Evolutionary conservation across 2,888 invertebrate species (phyloP), one percentile per base, ranked within the genome.

Genomic region (Craniophora ligustri): DNA sequence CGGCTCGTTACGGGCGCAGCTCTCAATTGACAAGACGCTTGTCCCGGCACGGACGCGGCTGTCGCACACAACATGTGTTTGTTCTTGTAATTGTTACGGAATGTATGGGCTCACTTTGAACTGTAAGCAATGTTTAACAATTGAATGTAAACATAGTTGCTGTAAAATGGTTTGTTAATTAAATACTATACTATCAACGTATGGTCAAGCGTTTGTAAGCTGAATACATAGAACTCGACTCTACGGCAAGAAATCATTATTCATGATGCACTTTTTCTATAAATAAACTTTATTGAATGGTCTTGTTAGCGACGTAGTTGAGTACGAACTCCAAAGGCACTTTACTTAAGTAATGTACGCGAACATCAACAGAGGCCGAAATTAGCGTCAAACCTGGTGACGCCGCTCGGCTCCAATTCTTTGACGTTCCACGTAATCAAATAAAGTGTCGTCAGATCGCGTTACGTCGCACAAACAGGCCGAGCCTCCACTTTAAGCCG

Each of bases 391-490:
- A 32, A n/a, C 44, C 45, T 15, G 31, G 36, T 32, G 53, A 32
- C 31, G 28, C 31, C 23, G 15, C 35, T 13, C 49, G 34, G 38
- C 51, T 60, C 16, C 49, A 13, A 47, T 65, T 41, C 66, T 71
- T 65, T 68, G 66, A 59, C 51, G 46, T 45, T 44, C 42, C 19
- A 50, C 44, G 45, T 61, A 72, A 72, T 72, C 45, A 68, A 65
- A 58, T 58, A 50, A 58, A 66, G 44, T 58, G 54, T 45, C 40
- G 34, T 54, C 41, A 36, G 46, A 56, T 54, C 38, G 32, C 35
- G 42, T 57, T 48, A 53, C 30, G 42, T 50, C 13, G 34, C 5
- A 32, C 39, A 49, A 65, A 42, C 51, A 60, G 11, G 10, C 10
- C 41, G n/a, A 30, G 26, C 23, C 10, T 26, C 23, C 8, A 36